Evolutionary conservation across 2,888 invertebrate genomes (phyloP), one percentile per base, ranked within the genome.

Genomic region (Rotaria socialis): DNA sequence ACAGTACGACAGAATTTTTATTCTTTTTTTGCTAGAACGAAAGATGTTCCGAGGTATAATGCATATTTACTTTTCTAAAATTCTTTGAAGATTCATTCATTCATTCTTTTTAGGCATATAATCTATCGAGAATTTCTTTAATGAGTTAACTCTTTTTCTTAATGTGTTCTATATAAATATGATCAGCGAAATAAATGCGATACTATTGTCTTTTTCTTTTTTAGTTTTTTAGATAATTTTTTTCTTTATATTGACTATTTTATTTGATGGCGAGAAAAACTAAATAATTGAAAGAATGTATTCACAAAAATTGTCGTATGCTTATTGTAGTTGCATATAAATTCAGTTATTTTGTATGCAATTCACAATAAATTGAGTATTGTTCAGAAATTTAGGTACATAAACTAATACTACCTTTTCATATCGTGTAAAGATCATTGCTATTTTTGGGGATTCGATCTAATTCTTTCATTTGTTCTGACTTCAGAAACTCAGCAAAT

Each of bases 401-500:
- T 87, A 16, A 88, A 89, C 86, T 88, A 88, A 84, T 88, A 88
- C 22, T 85, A 94, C 93, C 93, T 89, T 95, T 85, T 93, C 93
- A 89, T 96, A 94, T 92, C 96, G 96, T 92, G 93, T 96, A 89
- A 96, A 96, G 93, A 93, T 94, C 90, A 94, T 95, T 87, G 97
- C 97, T 88, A 93, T 96, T 90, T 93, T 91, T 90, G 92, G 92
- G 90, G 92, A 92, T 92, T 89, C 87, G 89, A 87, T 47, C 56
- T 58, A 35, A 24, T 74, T 41, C n/a, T 75, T 47, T 47, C 11
- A 7, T 11, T 47, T 7, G 8, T 7, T 47, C 7, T 11, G 7
- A 47, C 47, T 47, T 7, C 8, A 47, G 11, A 47, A 47, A 47
- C 47, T 11, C 11, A 7, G 47, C 5, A 10, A 47, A 35, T 35